Evolutionary conservation across 2,797 vertebrate genomes (phyloP), one percentile per base, ranked within the genome.

Genomic region (Siniperca undulata): DNA sequence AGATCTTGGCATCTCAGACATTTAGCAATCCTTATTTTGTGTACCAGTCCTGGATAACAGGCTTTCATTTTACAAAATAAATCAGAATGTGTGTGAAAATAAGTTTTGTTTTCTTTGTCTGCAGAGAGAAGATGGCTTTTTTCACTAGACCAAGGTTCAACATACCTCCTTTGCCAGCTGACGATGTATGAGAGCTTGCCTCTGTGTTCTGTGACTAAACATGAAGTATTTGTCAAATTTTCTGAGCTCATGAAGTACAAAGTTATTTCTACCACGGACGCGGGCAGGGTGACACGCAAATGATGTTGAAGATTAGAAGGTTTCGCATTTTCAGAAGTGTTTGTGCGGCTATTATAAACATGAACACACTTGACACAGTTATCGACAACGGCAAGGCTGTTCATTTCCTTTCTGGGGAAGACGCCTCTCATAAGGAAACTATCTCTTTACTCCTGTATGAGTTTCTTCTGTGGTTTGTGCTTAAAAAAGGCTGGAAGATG

Each of bases 61-160:
- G 9, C 36, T 40, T 55, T 66, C 38, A 30, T 40, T 62, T 48
- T 9, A 6, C 30, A 56, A 38, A 65, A n/a, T 48, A 13, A 30
- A 53, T 10, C 12, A 6, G 20, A 34, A 56, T 30, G 53, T 13
- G 38, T 34, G 6, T 68, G 22, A 69, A 22, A 58, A 4, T 48
- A 9, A 10, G 0, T 1, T 14, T 5, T 42, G 0, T 58, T 82
- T 59, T 84, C 1, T 93, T 77, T 56, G 7, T 44, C 75, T 59
- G 77, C 96, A 99, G 98, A 97, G 98, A 99, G 97, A 99, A 99
- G 96, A 99, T 99, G 94, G 97, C 98, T 80, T 99, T 99, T 94
- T 99, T 99, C 90, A 99, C 98, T 71, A 97, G 97, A 96, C 97
- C 98, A 96, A 97, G 98, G 96, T 97, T 98, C 93, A 98, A 98